Evolutionary conservation across 2,113 vertebrate species (phyloP), one percentile per base, ranked within the genome.

Genomic region (Peromyscus californicus): DNA sequence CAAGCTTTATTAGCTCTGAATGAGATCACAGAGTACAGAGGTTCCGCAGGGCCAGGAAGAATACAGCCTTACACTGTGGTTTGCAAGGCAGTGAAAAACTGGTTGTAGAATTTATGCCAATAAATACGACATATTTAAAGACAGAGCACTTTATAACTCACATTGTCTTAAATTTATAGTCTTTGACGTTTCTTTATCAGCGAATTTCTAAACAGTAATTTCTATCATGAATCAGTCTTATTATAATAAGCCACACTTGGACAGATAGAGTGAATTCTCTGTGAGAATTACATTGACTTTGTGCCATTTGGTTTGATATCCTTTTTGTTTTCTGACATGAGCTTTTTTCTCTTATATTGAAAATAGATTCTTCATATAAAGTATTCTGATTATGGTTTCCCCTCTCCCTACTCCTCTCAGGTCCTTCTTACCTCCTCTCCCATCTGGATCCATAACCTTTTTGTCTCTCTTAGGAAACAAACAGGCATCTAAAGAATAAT

Each of bases 11-110:
- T 75, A 33, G 69, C 48, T 57, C 45, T 94, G 72, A 95, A 74
- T 95, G 65, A 80, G 8, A n/a, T 67, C 51, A 91, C 31, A 96
- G n/a, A 80, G 8, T 72, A 54, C 33, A 8, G 16, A 83, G 36
- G 72, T 78, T 74, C 24, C 79, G 85, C 0, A 65, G 61, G 22
- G 42, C 39, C 45, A 94, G n/a, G 10, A 91, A 45, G 33, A 82
- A 48, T 82, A 75, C 1, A 86, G 59, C 65, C 13, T 78, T 89
- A 93, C n/a, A n/a, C 51, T 76, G 26, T 85, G 78, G 72, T 94
- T 92, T 76, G 85, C 42, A 94, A 97, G 42, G 33, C 5, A n/a
- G 51, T 91, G 59, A 91, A 93, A 97, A 95, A 82, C 16, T 82
- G 88, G 21, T 59, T 89, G 7, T 94, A 39, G 82, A 31, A 95